phyloP scores from a whole-genome alignment of 2,113 vertebrate species.

The Leptodactylus fuscus region DNA sequence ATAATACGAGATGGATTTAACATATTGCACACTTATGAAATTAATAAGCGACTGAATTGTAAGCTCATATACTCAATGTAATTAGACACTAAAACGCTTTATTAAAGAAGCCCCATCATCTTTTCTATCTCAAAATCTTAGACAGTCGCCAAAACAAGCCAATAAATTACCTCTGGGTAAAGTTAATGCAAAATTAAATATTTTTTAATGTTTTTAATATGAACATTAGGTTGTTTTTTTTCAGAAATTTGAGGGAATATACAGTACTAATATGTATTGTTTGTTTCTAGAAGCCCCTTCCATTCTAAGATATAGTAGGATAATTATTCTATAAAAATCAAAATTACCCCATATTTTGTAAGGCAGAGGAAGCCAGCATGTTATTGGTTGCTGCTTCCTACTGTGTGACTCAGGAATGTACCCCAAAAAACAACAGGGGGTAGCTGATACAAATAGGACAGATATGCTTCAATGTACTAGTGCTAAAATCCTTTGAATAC shows the following conservation, averaged over 20 bases:
- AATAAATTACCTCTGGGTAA: neutral
- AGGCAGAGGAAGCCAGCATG: constrained; percentile 32
- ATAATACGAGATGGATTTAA: neutral
- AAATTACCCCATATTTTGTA: constrained; percentile 49
- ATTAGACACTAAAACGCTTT: constrained; percentile 19
- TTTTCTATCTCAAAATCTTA: constrained; percentile 12
- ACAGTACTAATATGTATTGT: constrained; percentile 30
- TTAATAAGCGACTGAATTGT: neutral
- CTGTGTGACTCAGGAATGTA: constrained; percentile 47
- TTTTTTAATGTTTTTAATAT: constrained; percentile 29
- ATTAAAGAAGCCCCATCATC: neutral
- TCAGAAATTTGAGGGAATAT: neutral
- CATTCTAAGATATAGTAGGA: constrained; percentile 39
- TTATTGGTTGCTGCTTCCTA: constrained; percentile 41
- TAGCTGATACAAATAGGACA: constrained; percentile 36
- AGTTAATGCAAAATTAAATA: constrained; percentile 32
- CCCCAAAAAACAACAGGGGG: constrained; percentile 46
- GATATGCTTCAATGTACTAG: constrained; percentile 10
- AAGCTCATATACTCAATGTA: neutral
- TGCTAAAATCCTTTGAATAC: constrained; percentile 17
- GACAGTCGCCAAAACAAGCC: neutral
- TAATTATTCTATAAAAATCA: constrained; percentile 43
- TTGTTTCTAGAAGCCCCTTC: constrained; percentile 1
- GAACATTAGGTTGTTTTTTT: neutral
- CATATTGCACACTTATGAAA: constrained; percentile 5